Conservation (phyloP, 1,140 invertebrate species). For the Platorchestia sp. region DNA sequence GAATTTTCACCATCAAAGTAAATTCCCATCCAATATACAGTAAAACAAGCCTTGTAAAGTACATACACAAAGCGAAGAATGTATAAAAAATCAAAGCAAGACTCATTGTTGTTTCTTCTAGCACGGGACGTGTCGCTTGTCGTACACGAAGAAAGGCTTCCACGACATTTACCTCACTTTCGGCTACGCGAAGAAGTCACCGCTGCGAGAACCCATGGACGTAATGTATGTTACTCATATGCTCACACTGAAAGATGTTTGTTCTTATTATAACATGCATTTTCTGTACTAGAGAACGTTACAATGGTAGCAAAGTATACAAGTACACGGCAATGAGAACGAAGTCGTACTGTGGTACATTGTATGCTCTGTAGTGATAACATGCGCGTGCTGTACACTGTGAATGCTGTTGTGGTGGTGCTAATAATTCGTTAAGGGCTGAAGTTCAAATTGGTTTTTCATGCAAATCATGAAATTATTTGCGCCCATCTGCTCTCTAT, state of each 20-base stretch:
- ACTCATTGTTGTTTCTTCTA: neutral
- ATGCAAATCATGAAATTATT: too few species aligned
- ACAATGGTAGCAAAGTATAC: too few species aligned
- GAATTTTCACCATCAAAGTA: neutral
- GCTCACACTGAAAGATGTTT: neutral
- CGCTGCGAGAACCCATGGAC: slow-evolving; percentile 17
- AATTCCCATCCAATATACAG: neutral
- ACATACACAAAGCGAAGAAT: too few species aligned
- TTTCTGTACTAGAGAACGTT: neutral
- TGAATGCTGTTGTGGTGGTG: too few species aligned
- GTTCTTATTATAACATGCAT: neutral
- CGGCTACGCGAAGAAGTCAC: neutral
- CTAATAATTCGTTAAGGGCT: too few species aligned
- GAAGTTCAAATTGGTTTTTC: too few species aligned
- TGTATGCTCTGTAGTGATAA: too few species aligned
- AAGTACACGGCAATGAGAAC: too few species aligned
- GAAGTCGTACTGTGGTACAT: too few species aligned
- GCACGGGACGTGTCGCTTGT: neutral
- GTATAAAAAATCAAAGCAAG: neutral
- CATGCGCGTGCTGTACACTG: too few species aligned
- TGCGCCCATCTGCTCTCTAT: too few species aligned
- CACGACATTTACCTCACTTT: slow-evolving; percentile 40
- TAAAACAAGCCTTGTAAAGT: too few species aligned
- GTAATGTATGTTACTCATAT: neutral
- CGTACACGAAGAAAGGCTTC: slow-evolving; percentile 2